Evolutionary conservation across 2,113 vertebrate genomes (phyloP).

Genomic region (Lycocorax pyrrhopterus): DNA sequence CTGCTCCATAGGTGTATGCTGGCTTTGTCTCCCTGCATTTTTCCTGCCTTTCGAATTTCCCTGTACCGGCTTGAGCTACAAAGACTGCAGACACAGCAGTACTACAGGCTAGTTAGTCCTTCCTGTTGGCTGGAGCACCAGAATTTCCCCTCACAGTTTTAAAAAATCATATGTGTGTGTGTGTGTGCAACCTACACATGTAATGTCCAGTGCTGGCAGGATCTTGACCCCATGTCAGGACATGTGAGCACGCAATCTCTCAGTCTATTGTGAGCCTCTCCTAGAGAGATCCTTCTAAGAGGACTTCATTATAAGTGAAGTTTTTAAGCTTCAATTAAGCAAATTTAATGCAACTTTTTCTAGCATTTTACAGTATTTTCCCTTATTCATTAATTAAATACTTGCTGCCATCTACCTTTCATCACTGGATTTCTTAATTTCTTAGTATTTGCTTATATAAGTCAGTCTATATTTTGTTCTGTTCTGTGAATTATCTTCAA

Average conservation of each 20-base stretch:
- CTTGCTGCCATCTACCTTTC: neutral
- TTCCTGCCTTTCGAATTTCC: neutral
- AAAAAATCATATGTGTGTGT: neutral
- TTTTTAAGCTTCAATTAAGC: neutral
- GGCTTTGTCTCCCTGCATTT: neutral
- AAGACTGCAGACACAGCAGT: neutral
- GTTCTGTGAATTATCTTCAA: neutral
- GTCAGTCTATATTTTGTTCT: neutral
- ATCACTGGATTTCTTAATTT: neutral
- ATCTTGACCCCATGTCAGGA: neutral
- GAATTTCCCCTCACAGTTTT: neutral
- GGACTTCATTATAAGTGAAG: neutral
- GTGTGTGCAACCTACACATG: neutral
- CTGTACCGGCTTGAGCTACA: neutral
- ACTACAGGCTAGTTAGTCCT: neutral
- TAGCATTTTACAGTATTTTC: neutral
- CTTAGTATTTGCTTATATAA: neutral
- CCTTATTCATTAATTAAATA: neutral
- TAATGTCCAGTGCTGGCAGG: neutral
- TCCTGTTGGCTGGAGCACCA: neutral
- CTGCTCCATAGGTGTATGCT: fast-evolving
- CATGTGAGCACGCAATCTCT: neutral
- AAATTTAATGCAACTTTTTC: neutral
- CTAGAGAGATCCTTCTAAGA: neutral
- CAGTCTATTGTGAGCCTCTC: neutral